Conservation (phyloP, 2,113 vertebrate genomes). For the Pluvianellus socialis region DNA sequence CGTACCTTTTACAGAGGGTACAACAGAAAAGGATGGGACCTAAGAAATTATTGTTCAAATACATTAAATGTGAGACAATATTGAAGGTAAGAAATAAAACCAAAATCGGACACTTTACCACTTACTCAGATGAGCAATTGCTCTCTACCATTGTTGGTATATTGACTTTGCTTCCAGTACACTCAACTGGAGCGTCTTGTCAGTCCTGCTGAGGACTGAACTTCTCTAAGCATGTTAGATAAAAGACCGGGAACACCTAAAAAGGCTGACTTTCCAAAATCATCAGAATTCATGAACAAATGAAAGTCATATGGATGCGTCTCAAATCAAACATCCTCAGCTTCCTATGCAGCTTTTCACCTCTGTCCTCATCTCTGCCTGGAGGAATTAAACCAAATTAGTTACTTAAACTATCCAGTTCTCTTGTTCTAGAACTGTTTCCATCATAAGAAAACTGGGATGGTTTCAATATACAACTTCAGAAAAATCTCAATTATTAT, state of each 20-base stretch:
- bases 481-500: neutral
- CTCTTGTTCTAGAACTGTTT: neutral
- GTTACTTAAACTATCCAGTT: neutral
- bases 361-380: neutral
- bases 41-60: neutral
- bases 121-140: neutral
- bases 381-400: neutral
- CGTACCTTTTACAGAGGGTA: neutral
- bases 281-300: neutral
- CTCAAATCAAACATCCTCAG: neutral
- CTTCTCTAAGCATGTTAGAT: neutral
- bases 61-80: neutral
- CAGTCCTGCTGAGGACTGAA: neutral
- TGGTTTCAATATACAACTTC: neutral
- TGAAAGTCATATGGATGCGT: neutral
- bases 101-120: neutral
- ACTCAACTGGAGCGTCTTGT: neutral
- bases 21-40: neutral
- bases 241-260: neutral
- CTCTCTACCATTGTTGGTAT: neutral
- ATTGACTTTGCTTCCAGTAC: neutral
- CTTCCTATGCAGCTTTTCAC: neutral
- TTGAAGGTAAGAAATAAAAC: neutral
- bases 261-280: neutral
- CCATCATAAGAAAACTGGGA: neutral